phyloP scores from a whole-genome alignment of 1,140 invertebrate species.

The Elysia chlorotica region DNA sequence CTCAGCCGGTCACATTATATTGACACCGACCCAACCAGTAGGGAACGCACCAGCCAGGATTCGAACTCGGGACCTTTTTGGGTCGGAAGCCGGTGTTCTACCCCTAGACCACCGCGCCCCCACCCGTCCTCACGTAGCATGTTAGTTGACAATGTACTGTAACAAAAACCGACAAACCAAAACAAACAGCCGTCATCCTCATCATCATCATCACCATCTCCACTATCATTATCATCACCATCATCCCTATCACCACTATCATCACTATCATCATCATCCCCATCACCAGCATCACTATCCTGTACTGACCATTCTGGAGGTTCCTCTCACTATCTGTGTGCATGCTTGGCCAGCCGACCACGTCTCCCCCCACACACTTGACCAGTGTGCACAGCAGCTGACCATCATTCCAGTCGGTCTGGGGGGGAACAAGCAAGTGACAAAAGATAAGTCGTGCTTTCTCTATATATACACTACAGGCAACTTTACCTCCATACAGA shows the following conservation, averaged over 20 bases:
- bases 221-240: neutral
- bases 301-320: slow-evolving; percentile 40
- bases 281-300: neutral
- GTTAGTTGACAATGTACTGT: too few relatives aligned
- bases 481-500: neutral
- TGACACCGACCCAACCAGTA: too few relatives aligned
- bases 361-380: slow-evolving; percentile 76
- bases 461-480: neutral
- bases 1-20: too few relatives aligned
- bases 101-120: too few relatives aligned
- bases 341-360: slow-evolving; percentile 38
- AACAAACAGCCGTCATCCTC: neutral
- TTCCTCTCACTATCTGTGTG: slow-evolving; percentile 36
- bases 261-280: neutral
- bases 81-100: too few relatives aligned
- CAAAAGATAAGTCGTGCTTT: neutral
- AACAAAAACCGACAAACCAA: neutral
- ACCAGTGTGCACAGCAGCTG: slow-evolving; percentile 84
- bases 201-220: neutral
- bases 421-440: too few relatives aligned
- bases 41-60: too few relatives aligned
- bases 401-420: slow-evolving; percentile 98
- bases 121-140: too few relatives aligned
- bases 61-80: too few relatives aligned
- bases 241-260: neutral